Base-by-base conservation (phyloP, 1,140 invertebrate species). In the Liolophura sinensis region DNA sequence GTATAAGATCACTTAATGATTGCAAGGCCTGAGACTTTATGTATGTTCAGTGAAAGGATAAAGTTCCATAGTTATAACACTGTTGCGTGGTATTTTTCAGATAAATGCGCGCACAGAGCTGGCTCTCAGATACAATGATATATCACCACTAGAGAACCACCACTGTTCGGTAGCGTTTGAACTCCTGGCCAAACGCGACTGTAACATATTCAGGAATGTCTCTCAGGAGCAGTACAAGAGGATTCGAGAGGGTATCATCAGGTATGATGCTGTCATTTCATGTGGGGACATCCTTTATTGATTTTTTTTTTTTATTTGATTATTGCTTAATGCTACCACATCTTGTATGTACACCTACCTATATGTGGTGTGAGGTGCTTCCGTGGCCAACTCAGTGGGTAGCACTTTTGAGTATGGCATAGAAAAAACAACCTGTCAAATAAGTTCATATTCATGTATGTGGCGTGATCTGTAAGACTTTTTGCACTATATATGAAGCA, bases 91-190 rank as follows among this genome's bases (percentile, higher is more conserved):
- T 40, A 27, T 20, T 60, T 68, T 74, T 60, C 79, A 88, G 85
- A 93, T 94, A 73, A 95, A 95, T 81, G 92, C 93, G 25, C 88
- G 90, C 71, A 94, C 93, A 14, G 92, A 94, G 76, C 81, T 94
- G 70, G 92, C 92, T 16, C 85, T 93, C 60, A 87, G 92, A 69
- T 94, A 94, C 85, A 94, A 94, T 83, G 92, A 94, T 83, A 93
- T 93, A 70, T 93, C 92, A 57, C 92, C 92, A 1, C 83, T 94
- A 71, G 92, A 94, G 77, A 94, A 94, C 82, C 93, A 94, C 80
- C 93, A 94, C 76, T 93, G 92, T 78, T 92, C 91, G 49, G 91
- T 93, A 58, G 90, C 92, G 14, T 94, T 94, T 84, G 88, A 91
- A 24, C 89, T 94, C 61, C 85, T 94, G 58, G 90, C 92, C 78